Conservation (phyloP, 2,113 vertebrate species). For the Naja naja region DNA sequence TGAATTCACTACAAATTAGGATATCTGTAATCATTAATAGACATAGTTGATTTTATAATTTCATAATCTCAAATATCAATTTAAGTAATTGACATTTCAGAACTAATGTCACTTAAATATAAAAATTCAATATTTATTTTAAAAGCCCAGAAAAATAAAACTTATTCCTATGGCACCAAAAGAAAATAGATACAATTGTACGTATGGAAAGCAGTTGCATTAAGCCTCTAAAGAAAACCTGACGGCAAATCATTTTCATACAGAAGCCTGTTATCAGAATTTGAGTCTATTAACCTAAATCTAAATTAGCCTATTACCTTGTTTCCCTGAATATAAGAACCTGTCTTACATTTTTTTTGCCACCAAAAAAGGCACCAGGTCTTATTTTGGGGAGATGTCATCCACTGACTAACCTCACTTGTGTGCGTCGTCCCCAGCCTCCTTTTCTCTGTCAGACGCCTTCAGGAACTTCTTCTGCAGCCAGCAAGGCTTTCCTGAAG, state of each 20-base stretch:
- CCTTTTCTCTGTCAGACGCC: too few relatives aligned
- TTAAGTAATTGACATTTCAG: not conserved
- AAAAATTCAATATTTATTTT: not conserved
- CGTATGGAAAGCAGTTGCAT: not conserved
- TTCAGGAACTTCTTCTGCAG: too few relatives aligned
- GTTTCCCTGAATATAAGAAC: too few relatives aligned
- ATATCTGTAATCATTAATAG: not conserved
- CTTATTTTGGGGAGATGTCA: too few relatives aligned
- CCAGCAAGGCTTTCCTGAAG: too few relatives aligned
- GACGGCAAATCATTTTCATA: not conserved
- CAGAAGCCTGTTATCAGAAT: not conserved
- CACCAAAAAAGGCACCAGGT: too few relatives aligned
- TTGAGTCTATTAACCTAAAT: not conserved
- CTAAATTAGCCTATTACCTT: not conserved
- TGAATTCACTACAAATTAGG: not conserved
- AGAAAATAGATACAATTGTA: not conserved
- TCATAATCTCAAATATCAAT: not conserved
- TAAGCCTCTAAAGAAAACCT: not conserved
- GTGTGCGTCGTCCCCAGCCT: too few relatives aligned
- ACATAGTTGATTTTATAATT: not conserved
- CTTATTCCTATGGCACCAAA: not conserved
- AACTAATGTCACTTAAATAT: not conserved
- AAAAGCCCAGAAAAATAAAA: not conserved
- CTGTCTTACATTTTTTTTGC: too few relatives aligned
- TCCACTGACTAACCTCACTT: too few relatives aligned